These are phyloP conservation scores for Acrocephalus scirpaceus DNA, from an alignment of 2,797 vertebrate genomes.

Conservation along the genomic window DNA sequence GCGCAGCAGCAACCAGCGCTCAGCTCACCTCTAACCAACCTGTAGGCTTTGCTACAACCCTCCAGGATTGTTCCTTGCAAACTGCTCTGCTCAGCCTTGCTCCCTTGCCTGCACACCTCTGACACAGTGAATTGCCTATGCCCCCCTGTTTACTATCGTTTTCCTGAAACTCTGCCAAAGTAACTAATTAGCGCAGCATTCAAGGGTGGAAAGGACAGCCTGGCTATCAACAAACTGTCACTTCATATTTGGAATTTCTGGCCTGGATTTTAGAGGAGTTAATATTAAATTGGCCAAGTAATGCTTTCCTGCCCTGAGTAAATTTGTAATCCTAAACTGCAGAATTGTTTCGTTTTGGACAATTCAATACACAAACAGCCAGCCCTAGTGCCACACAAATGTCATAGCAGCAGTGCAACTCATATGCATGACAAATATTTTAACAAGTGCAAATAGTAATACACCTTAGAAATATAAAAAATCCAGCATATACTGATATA, in stretches of 20 bases:
- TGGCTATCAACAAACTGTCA: not conserved
- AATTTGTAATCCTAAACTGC: not conserved
- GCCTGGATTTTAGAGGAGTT: not conserved
- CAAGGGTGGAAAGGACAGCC: not conserved
- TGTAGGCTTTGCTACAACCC: not conserved
- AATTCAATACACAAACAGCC: not conserved
- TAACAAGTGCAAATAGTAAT: not conserved
- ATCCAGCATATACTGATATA: not conserved
- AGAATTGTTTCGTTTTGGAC: not conserved
- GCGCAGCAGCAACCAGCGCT: not conserved
- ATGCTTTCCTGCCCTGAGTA: not conserved
- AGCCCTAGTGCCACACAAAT: not conserved
- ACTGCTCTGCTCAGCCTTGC: not conserved
- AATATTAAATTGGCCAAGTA: not conserved
- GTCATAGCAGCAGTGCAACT: not conserved
- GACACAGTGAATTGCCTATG: fast-evolving
- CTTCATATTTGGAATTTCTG: not conserved
- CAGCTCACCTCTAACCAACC: not conserved
- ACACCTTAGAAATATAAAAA: not conserved
- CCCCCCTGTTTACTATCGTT: not conserved
- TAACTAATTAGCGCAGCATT: not conserved
- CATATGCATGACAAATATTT: not conserved
- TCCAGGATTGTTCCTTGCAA: not conserved
- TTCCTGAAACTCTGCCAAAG: not conserved
- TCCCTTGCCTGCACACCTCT: not conserved